Percentiles rank a stretch among this genome's conserved stretches.
Conservation (phyloP, 1,140 invertebrate genomes). For the Cydia strobilella region DNA sequence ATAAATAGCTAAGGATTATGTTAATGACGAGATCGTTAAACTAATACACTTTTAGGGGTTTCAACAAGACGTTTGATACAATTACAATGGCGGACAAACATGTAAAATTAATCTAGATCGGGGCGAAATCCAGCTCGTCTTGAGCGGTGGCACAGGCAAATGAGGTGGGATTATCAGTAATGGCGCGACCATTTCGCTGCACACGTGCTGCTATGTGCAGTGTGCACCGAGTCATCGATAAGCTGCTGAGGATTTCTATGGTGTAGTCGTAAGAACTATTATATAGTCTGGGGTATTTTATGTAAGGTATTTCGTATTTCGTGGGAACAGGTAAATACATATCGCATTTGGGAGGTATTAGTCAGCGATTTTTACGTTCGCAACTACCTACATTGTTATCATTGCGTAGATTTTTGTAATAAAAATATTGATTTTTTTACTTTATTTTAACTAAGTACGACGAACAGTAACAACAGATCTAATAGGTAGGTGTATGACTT, state of each 20-base stretch:
- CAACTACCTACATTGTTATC: no score
- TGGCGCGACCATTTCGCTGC: slow-evolving; percentile 10
- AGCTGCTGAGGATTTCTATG: neutral
- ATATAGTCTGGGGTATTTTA: no score
- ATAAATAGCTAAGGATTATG: neutral
- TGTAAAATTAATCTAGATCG: slow-evolving; percentile 1
- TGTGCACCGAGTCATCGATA: slow-evolving; percentile 7
- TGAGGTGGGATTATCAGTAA: slow-evolving; percentile 10
- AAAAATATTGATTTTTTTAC: no score
- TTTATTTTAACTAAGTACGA: no score
- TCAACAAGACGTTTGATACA: neutral
- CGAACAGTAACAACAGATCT: no score
- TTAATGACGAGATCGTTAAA: neutral
- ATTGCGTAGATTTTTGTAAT: no score
- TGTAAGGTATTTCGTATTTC: no score
- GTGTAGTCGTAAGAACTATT: neutral
- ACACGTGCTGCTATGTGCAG: neutral
- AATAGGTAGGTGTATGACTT: no score
- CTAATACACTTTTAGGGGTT: neutral
- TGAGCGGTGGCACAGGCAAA: slow-evolving; percentile 1
- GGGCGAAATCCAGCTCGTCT: neutral
- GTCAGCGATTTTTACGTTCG: no score
- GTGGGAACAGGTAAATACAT: no score
- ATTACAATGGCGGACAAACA: neutral
- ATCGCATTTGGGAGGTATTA: no score